These are phyloP conservation scores for Simalia tracyae DNA, from an alignment of 2,797 vertebrate species.

Conservation along the genomic window DNA sequence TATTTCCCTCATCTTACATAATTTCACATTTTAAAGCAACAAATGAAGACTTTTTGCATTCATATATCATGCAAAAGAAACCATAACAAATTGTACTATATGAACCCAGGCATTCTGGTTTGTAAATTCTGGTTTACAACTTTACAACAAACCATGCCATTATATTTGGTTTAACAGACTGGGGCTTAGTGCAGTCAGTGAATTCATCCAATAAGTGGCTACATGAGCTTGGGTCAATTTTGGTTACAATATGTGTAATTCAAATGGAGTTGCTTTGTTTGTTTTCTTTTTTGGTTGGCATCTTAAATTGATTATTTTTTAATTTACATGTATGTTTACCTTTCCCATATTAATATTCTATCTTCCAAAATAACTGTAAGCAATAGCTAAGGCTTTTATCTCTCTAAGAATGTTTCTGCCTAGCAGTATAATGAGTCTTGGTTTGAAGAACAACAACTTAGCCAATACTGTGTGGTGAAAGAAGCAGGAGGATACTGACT, in stretches of 20 bases:
- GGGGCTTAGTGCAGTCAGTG: background rate
- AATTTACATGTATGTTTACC: background rate
- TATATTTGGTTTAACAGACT: background rate
- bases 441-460: constrained; percentile 4
- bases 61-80: background rate
- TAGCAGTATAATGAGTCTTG: background rate
- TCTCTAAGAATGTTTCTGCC: background rate
- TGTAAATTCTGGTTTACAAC: background rate
- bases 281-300: background rate
- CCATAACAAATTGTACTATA: background rate
- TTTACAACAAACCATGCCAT: background rate
- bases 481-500: background rate
- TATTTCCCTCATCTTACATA: background rate
- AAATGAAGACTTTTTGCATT: background rate
- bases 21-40: background rate
- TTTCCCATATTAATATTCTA: background rate
- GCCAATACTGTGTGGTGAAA: background rate
- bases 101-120: background rate
- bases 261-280: background rate
- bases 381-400: background rate
- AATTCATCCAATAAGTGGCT: background rate
- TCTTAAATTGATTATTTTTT: background rate
- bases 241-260: background rate
- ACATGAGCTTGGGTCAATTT: background rate
- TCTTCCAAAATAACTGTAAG: background rate